These are phyloP conservation scores for Loris lydekkerianus DNA, from an alignment of 2,797 vertebrate genomes.

Conservation along the genomic window DNA sequence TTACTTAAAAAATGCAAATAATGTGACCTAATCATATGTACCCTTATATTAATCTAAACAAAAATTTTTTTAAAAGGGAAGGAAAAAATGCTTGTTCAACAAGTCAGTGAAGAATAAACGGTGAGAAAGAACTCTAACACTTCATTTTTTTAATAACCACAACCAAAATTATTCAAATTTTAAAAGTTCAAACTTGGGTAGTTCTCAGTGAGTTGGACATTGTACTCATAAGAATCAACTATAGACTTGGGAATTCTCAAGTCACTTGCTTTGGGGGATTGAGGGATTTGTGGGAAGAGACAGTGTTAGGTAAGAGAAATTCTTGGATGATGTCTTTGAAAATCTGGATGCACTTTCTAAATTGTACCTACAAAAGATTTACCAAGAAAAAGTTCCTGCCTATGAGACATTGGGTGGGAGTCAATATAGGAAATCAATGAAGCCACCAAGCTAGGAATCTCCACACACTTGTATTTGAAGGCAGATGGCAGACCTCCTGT, in stretches of 20 bases:
- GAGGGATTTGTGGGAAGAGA: slow-evolving; percentile 20
- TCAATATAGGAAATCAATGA: neutral
- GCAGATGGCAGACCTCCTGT: neutral
- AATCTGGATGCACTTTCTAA: slow-evolving; percentile 48
- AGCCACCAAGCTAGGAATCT: neutral
- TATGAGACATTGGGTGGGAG: neutral
- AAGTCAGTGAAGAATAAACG: neutral
- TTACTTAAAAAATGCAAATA: too few species aligned
- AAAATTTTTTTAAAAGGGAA: too few species aligned
- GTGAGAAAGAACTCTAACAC: neutral
- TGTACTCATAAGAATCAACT: neutral
- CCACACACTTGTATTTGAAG: neutral
- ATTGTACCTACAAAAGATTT: neutral
- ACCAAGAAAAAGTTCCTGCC: neutral
- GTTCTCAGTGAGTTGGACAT: neutral
- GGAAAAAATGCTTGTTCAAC: neutral
- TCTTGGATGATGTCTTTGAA: slow-evolving; percentile 13
- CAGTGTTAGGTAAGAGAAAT: slow-evolving; percentile 27
- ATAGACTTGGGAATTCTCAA: neutral
- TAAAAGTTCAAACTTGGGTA: slow-evolving; percentile 37
- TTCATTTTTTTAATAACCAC: slow-evolving; percentile 32
- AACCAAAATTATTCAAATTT: slow-evolving; percentile 27
- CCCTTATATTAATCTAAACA: too few species aligned
- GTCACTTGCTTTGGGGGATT: neutral
- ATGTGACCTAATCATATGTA: too few species aligned